Conservation (phyloP, 2,888 invertebrate genomes). For the Dicyrtoma fusca region DNA sequence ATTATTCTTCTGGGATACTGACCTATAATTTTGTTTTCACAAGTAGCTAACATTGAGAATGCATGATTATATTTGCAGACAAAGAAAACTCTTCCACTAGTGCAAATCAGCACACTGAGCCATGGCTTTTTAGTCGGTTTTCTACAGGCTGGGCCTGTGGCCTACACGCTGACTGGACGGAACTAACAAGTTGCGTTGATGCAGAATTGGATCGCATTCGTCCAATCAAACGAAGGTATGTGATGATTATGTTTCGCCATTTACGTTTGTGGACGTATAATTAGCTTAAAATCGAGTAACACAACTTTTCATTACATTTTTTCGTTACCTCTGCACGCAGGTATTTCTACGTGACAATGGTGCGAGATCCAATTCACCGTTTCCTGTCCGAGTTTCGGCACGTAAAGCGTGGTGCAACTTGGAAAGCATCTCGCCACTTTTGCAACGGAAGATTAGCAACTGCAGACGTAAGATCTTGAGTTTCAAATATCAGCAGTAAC, state of each 20-base stretch:
- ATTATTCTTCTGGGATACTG: no score
- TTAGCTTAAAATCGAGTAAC: not conserved
- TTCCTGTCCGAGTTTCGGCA: constrained; percentile 97
- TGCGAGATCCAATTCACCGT: constrained; percentile 89
- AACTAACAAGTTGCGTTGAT: constrained; percentile 89
- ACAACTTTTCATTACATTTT: no score
- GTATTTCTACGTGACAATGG: constrained; percentile 94
- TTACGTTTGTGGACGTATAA: not conserved
- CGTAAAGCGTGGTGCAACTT: constrained; percentile 91
- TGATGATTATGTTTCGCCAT: not conserved
- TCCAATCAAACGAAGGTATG: constrained; percentile 69
- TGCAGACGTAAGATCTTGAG: constrained; percentile 60
- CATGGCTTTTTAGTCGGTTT: constrained; percentile 97
- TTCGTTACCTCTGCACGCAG: no score
- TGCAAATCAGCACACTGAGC: constrained; percentile 64
- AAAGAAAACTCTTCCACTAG: not conserved
- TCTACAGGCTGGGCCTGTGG: constrained; percentile 99
- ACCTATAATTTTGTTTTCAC: no score
- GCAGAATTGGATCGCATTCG: constrained; percentile 86
- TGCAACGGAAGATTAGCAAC: constrained; percentile 75
- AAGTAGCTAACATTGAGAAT: no score
- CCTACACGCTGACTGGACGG: constrained; percentile 97
- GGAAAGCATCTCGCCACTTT: constrained; percentile 76
- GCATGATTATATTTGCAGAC: no score
- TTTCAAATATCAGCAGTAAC: not conserved